Base-by-base conservation (phyloP, 2,888 invertebrate species). In the Scaptodrosophila latifasciaeformis region DNA sequence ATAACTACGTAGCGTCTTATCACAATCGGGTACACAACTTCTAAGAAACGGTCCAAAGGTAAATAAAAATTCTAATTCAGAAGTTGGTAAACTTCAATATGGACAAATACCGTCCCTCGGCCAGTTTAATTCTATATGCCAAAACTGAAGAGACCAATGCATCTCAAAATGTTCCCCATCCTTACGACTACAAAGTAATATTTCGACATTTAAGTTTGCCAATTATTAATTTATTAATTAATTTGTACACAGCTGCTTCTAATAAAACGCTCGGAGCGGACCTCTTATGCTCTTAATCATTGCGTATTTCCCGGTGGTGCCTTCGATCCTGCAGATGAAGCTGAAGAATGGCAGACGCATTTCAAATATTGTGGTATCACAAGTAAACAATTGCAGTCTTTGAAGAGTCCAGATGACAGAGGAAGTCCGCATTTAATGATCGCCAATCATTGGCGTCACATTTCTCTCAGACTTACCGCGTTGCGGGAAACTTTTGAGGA, bases 401-500 rank as follows among this genome's bases (percentile, higher is more conserved):
- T 67, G 67, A 88, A n/a, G 4, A 39, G 45, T 29, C 48, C 12
- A 0, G 67, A 72, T 45, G 3, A 13, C 77, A 85, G 67, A 59
- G 44, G 54, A 2, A 84, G 74, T 46, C 87, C 89, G 4, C 85
- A 59, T 3, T 45, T 90, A 59, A 84, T 88, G 80, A 86, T 86
- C 6, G 56, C 64, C 12, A 86, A 88, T 39, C 83, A 87, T 12
- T 54, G 72, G 0, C 80, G 89, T 72, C 91, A 94, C 82, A 87
- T 96, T 54, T 91, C 93, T 1, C 87, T 96, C 48, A 88, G 96
- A 71, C 92, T 97, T 65, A 91, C 93, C 49, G 96, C 96, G 0
- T 92, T 96, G 49, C 87, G 94, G 43, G 96, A 97, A 87, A 92
- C 95, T 6, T 97, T 97, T 87, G 96, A 97, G 84, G 96, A 97